phyloP scores from a whole-genome alignment of 1,140 invertebrate genomes.

The Platyura marginata region DNA sequence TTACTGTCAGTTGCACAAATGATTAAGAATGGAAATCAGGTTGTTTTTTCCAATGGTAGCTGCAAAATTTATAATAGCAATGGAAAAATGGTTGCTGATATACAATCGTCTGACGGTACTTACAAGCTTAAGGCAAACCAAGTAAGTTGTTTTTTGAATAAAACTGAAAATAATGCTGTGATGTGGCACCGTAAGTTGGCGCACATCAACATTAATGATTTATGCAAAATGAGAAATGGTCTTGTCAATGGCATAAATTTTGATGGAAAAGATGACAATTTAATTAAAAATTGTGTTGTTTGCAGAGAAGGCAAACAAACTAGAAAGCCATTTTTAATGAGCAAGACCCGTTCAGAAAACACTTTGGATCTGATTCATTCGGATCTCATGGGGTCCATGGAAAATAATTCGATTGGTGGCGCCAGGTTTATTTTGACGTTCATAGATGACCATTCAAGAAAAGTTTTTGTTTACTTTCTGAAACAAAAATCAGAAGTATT shows the following conservation, averaged over 20 bases:
- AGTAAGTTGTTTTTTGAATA: not conserved
- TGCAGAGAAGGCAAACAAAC: conserved; percentile 2
- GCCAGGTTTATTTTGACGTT: conserved; percentile 19
- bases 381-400: conserved; percentile 15
- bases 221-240: conserved; percentile 1
- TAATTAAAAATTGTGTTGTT: conserved; percentile 2
- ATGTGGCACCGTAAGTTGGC: conserved; percentile 1
- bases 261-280: not conserved
- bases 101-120: not conserved
- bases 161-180: not conserved
- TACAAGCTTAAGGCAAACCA: conserved; percentile 3
- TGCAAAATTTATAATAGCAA: not conserved
- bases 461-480: conserved; percentile 22
- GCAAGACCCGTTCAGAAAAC: not conserved
- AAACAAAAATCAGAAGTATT: conserved; percentile 11
- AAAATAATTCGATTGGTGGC: conserved; percentile 12
- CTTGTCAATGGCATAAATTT: conserved; percentile 1
- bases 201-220: not conserved
- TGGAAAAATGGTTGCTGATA: not conserved
- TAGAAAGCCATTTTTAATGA: not conserved
- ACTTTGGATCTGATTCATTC: conserved; percentile 10
- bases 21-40: not conserved
- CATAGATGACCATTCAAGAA: conserved; percentile 23
- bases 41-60: conserved; percentile 1
- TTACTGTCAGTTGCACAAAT: conserved; percentile 5